These are phyloP conservation scores for Ascaphus truei DNA, from an alignment of 2,113 vertebrate genomes.

Conservation along the genomic window DNA sequence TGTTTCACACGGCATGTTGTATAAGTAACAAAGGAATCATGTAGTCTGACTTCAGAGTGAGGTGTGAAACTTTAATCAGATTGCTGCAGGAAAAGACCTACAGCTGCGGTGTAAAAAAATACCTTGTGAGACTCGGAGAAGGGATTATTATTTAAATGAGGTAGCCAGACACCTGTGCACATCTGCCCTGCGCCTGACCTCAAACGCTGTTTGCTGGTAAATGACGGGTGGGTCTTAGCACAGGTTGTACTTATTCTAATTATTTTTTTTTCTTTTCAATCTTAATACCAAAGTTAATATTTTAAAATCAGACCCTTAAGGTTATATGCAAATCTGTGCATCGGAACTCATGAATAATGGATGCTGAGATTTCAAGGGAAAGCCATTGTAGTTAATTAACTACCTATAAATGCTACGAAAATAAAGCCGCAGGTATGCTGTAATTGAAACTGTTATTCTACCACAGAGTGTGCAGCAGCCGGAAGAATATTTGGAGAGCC, in stretches of 20 bases:
- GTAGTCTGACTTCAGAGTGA: conserved; percentile 5
- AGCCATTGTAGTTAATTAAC: background rate
- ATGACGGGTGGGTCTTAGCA: no score
- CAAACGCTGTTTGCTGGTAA: no score
- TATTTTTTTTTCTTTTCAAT: no score
- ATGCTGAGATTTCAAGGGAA: background rate
- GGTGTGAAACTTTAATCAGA: conserved; percentile 29
- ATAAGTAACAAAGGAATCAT: conserved; percentile 5
- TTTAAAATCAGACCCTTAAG: background rate
- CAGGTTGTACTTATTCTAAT: no score
- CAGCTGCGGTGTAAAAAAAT: conserved; percentile 13
- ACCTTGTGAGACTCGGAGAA: background rate
- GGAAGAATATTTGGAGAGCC: no score
- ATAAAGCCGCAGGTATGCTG: no score
- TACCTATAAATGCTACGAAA: no score
- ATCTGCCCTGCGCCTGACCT: no score
- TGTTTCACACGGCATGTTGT: background rate
- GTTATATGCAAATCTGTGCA: conserved; percentile 3
- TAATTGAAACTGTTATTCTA: no score
- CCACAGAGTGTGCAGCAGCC: no score
- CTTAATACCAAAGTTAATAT: background rate
- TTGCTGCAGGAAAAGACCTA: conserved; percentile 7
- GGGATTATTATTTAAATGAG: conserved; percentile 6
- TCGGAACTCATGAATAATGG: background rate
- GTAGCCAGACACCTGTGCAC: background rate